These are phyloP conservation scores for Pseudomugil tenellus DNA, from an alignment of 2,797 vertebrate genomes.

Conservation along the genomic window DNA sequence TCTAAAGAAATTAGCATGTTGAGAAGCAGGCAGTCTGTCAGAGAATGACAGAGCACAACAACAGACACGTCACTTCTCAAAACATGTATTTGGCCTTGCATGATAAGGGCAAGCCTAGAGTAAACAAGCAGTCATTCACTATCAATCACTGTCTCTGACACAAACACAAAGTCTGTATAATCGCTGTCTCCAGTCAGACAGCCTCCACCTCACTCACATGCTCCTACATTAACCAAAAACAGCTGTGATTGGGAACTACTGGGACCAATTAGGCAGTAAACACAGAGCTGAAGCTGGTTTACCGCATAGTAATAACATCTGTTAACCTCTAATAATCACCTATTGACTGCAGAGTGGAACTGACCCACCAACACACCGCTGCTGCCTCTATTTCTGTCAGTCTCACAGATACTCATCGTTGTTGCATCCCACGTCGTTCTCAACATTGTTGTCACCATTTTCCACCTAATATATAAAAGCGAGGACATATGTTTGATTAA, in stretches of 20 bases:
- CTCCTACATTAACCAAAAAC: slow-evolving; percentile 58
- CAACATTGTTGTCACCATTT: background rate
- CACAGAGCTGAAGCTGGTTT: slow-evolving; percentile 59
- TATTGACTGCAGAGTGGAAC: slow-evolving; percentile 15
- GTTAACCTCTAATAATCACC: slow-evolving; percentile 55
- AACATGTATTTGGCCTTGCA: slow-evolving; percentile 34
- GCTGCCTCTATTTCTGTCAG: slow-evolving; percentile 1
- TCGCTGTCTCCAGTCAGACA: slow-evolving; percentile 27
- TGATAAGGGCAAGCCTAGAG: slow-evolving; percentile 33
- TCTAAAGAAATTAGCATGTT: background rate
- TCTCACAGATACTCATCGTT: slow-evolving; percentile 16
- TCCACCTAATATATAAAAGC: slow-evolving; percentile 13
- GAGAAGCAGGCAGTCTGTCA: slow-evolving; percentile 17
- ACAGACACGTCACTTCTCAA: slow-evolving; percentile 31
- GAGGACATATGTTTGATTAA: slow-evolving; percentile 9
- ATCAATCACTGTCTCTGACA: slow-evolving; percentile 42
- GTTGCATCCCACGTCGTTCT: slow-evolving; percentile 1
- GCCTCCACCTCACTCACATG: slow-evolving; percentile 30
- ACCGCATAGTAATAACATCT: slow-evolving; percentile 59
- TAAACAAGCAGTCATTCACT: slow-evolving; percentile 47
- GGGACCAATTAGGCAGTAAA: slow-evolving; percentile 73
- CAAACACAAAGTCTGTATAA: slow-evolving; percentile 14
- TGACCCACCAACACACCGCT: slow-evolving; percentile 31
- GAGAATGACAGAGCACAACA: slow-evolving; percentile 44
- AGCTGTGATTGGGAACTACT: slow-evolving; percentile 58